Percentiles rank a stretch among this genome's conserved stretches.
Evolutionary conservation across 53 echinoderm and acorn worm genomes (phyloP).

Genomic region (Glandiceps talaboti): DNA sequence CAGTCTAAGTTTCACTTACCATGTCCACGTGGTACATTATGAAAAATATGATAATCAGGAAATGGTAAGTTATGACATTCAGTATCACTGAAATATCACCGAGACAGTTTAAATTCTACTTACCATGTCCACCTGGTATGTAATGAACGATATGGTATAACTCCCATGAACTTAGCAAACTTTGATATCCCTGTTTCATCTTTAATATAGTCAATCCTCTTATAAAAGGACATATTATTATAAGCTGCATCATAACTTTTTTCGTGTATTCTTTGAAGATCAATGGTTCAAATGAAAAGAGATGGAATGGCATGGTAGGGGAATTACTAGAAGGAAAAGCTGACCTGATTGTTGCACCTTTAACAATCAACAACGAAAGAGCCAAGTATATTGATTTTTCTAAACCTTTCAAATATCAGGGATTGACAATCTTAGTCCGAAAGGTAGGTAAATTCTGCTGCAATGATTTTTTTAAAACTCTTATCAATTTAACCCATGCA

Average conservation of each 20-base stretch:
- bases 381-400: constrained; percentile 37
- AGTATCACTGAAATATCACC: too few species aligned
- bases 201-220: too few species aligned
- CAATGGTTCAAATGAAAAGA: constrained; percentile 19
- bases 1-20: constrained; percentile 37
- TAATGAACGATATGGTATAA: too few species aligned
- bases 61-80: too few species aligned
- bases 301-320: constrained; percentile 46
- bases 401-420: constrained; percentile 58
- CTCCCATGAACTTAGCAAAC: too few species aligned
- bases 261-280: constrained; percentile 12
- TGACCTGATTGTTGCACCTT: constrained; percentile 42
- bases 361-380: constrained; percentile 43
- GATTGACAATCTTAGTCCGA: constrained; percentile 44
- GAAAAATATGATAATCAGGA: constrained; percentile 34
- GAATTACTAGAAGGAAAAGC: constrained; percentile 36
- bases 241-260: too few species aligned
- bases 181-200: too few species aligned
- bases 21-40: constrained; percentile 37
- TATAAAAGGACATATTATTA: too few species aligned
- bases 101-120: too few species aligned
- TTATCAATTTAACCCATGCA: not conserved
- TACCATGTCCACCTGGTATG: too few species aligned
- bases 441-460: constrained; percentile 17
- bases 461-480: not conserved